These are phyloP conservation scores for Empis livida DNA, from an alignment of 2,888 invertebrate species.

Conservation along the genomic window DNA sequence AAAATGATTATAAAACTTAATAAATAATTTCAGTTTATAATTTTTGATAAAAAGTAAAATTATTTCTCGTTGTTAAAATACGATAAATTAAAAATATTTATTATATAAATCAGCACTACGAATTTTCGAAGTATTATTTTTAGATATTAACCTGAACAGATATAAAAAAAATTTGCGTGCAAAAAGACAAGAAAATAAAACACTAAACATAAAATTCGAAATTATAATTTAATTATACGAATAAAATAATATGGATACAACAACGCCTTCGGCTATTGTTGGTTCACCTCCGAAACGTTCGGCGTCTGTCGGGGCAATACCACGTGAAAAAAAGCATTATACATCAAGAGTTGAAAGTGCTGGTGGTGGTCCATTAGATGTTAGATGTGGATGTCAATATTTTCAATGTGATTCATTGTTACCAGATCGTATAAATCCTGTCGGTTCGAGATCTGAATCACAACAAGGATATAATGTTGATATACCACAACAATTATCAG, in stretches of 20 bases:
- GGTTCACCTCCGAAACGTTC: constrained; percentile 40
- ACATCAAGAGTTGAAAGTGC: constrained; percentile 60
- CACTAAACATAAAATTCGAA: constrained; percentile 5
- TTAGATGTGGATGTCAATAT: constrained; percentile 76
- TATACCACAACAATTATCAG: constrained; percentile 26
- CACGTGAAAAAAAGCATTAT: constrained; percentile 47
- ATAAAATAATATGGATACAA: neutral
- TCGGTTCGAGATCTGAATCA: constrained; percentile 50
- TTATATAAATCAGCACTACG: too few species aligned
- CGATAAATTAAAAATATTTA: too few species aligned
- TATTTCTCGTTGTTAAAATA: too few species aligned
- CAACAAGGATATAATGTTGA: constrained; percentile 38
- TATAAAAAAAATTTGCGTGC: too few species aligned
- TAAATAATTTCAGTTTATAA: too few species aligned
- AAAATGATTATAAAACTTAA: too few species aligned
- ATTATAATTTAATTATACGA: neutral
- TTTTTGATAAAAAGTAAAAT: too few species aligned
- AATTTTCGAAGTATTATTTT: too few species aligned
- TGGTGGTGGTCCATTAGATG: constrained; percentile 60
- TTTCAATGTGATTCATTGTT: constrained; percentile 67
- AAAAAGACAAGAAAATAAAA: too few species aligned
- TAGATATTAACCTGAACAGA: too few species aligned
- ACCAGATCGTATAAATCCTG: constrained; percentile 59
- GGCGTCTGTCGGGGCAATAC: constrained; percentile 54
- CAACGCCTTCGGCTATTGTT: neutral